Base-by-base conservation (phyloP, 37 sponge, comb jelly and placozoan genomes). In the Chondrosia reniformis region DNA sequence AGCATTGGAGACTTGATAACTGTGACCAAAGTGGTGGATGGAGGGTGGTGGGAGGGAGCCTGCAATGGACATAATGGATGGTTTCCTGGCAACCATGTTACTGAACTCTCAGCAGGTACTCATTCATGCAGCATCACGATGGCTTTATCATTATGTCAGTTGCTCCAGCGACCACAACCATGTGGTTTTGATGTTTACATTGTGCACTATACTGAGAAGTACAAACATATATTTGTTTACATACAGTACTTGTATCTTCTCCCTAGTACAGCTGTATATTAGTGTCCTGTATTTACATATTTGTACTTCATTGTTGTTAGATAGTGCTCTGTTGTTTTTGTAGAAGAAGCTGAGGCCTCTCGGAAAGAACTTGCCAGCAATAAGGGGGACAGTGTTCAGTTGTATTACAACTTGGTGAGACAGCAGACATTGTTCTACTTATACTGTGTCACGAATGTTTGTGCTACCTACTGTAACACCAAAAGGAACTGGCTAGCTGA, bases 11-110 rank as follows among this genome's bases (percentile, higher is more conserved):
- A 88, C 73, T 37, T 85, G 37, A 86, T 95, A 28, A 76, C 65
- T 0, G 96, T 95, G 45, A 88, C 79, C 13, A 91, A 85, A 61
- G 82, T 79, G 45, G 83, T 95, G 46, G 93, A 92, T 42, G 93
- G 93, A n/a, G 94, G 91, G 8, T 96, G 96, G 96, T 96, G 96
- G 96, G 93, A 96, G 78, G 96, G 96, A 2, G 37, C 63, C 13
- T 84, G 81, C 46, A 75, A 89, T 17, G 90, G 81, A 27, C 69
- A 73, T 38, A 81, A 57, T n/a, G 96, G 96, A 5, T 96, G 96
- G 96, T 96, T 96, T 66, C 96, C 96, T 40, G 92, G 91, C 22
- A 89, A 87, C 83, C 87, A 92, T 49, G 96, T 93, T 37, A 81
- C 82, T 67, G 89, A 86, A 27, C 40, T 91, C 15, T 38, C 85